These are phyloP conservation scores for Ceramica pisi DNA, from an alignment of 2,888 invertebrate species.

Conservation along the genomic window DNA sequence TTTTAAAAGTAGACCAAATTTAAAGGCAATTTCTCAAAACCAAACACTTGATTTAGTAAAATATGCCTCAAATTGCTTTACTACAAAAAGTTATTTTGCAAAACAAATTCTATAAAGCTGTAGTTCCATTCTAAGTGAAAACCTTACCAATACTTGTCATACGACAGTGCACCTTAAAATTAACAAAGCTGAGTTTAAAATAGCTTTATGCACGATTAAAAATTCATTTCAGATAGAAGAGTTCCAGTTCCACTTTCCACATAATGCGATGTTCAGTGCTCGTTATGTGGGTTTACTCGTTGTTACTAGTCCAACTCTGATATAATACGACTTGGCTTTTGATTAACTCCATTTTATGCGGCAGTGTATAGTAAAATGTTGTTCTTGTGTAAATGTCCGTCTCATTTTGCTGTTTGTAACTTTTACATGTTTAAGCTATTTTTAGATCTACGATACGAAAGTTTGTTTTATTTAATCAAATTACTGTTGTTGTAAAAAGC, in stretches of 20 bases:
- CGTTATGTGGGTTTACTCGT: neutral
- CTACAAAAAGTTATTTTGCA: neutral
- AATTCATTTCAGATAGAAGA: slow-evolving; percentile 29
- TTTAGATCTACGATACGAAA: too few relatives aligned
- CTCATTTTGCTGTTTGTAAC: neutral
- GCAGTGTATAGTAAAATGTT: slow-evolving; percentile 5
- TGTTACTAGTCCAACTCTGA: slow-evolving; percentile 12
- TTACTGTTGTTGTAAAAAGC: too few relatives aligned
- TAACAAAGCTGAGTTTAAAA: neutral
- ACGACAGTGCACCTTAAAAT: neutral
- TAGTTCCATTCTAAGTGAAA: neutral
- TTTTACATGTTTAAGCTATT: too few relatives aligned
- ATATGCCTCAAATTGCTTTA: neutral
- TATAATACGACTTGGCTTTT: slow-evolving; percentile 9
- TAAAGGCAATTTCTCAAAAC: neutral
- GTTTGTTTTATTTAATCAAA: too few relatives aligned
- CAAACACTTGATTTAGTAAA: neutral
- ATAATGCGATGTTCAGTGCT: neutral
- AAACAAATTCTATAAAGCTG: slow-evolving; percentile 5
- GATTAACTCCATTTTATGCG: slow-evolving; percentile 4
- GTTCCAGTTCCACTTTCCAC: too few relatives aligned
- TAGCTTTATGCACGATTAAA: neutral
- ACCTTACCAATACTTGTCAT: neutral
- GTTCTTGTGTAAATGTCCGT: neutral
- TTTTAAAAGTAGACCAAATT: too few relatives aligned